Percentiles rank a stretch among this genome's conserved stretches.
Conservation (phyloP, 2,113 vertebrate genomes). For the Ornithorhynchus anatinus region DNA sequence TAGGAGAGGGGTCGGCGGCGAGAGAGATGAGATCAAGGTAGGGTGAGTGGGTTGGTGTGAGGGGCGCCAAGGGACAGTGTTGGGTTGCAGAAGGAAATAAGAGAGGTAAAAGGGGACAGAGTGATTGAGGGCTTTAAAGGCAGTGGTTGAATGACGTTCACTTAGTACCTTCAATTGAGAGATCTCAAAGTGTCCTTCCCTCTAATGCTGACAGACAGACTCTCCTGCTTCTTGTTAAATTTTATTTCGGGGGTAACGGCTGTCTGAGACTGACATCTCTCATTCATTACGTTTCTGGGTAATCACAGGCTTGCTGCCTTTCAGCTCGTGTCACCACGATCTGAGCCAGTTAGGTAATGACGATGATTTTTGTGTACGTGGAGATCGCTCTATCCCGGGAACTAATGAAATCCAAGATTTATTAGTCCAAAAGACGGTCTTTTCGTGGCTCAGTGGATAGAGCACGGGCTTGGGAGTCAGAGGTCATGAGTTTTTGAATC, state of each 20-base stretch:
- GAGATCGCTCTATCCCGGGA: not conserved
- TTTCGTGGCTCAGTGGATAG: too few relatives aligned
- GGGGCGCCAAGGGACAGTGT: too few relatives aligned
- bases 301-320: constrained; percentile 26
- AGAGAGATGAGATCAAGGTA: too few relatives aligned
- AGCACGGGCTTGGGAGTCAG: too few relatives aligned
- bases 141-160: constrained; percentile 27
- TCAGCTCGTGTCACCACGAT: not conserved
- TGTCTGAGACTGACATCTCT: constrained; percentile 29
- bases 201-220: not conserved
- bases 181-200: not conserved
- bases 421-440: too few relatives aligned
- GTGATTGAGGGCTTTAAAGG: too few relatives aligned
- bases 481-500: too few relatives aligned
- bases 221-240: not conserved
- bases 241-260: not conserved
- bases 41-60: too few relatives aligned
- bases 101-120: too few relatives aligned
- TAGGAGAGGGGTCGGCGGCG: too few relatives aligned
- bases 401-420: not conserved
- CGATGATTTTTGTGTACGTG: constrained; percentile 5
- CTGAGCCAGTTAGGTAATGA: not conserved
- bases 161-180: constrained; percentile 6
- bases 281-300: constrained; percentile 4
- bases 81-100: too few relatives aligned